A percentile compares a stretch with the other conserved stretches of the same genome.
Evolutionary conservation across 2,888 invertebrate species (phyloP).

Genomic region (Lamproptera curius): DNA sequence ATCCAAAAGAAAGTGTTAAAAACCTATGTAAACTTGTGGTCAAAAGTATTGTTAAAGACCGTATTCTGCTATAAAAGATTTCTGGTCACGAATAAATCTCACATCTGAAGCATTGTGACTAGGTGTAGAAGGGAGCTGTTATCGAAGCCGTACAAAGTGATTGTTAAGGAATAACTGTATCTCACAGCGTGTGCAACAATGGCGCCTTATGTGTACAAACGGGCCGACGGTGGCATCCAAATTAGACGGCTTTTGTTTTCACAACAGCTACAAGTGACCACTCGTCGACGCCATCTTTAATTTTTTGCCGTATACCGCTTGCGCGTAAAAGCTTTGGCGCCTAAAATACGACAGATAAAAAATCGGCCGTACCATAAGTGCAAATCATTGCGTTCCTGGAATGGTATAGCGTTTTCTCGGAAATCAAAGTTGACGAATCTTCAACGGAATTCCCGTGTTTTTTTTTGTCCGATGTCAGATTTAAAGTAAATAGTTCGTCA

Average conservation of each 20-base stretch:
- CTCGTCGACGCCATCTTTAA: constrained; percentile 43
- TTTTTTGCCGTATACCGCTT: constrained; percentile 49
- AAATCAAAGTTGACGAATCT: constrained; percentile 37
- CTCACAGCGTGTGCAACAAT: constrained; percentile 33
- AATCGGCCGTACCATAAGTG: constrained; percentile 51
- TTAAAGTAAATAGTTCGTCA: too few relatives aligned
- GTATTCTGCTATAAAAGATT: too few relatives aligned
- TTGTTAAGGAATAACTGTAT: constrained; percentile 40
- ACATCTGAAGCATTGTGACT: too few relatives aligned
- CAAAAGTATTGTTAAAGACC: too few relatives aligned
- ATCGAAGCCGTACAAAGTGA: constrained; percentile 26
- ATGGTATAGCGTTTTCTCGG: constrained; percentile 50
- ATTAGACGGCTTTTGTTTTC: constrained; percentile 64
- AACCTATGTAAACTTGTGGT: too few relatives aligned
- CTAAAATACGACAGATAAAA: constrained; percentile 51
- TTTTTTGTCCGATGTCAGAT: neutral
- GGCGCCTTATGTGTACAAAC: constrained; percentile 31
- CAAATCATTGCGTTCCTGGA: constrained; percentile 59
- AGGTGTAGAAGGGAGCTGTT: constrained; percentile 22
- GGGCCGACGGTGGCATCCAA: constrained; percentile 40
- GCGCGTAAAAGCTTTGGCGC: constrained; percentile 72
- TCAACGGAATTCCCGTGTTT: constrained; percentile 31
- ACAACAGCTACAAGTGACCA: constrained; percentile 50
- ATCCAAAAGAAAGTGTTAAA: too few relatives aligned
- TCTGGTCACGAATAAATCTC: too few relatives aligned